phyloP scores from a whole-genome alignment of 2,113 vertebrate genomes.

The Trogon surrucura region DNA sequence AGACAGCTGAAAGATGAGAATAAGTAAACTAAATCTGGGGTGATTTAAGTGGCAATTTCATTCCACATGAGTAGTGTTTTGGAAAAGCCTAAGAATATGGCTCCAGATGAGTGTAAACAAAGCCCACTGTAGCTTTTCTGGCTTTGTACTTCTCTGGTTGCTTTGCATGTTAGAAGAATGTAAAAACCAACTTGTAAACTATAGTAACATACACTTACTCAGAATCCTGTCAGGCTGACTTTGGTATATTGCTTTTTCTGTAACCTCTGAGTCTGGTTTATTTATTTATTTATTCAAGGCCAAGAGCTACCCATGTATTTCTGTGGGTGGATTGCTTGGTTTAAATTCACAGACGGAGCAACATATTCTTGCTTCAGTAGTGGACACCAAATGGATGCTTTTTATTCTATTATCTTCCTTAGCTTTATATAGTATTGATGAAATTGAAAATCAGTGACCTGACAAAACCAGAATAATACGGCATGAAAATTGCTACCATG shows the following conservation, averaged over 20 bases:
- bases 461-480: constrained; percentile 71
- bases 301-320: neutral
- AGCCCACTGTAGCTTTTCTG: neutral
- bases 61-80: neutral
- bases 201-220: neutral
- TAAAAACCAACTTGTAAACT: neutral
- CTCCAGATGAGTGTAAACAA: neutral
- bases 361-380: neutral
- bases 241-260: neutral
- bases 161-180: neutral
- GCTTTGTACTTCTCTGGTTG: neutral
- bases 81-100: neutral
- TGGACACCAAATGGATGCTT: neutral
- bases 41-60: neutral
- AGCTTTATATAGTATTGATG: constrained; percentile 63
- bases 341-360: neutral
- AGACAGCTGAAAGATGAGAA: neutral
- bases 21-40: neutral
- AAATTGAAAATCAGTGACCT: constrained; percentile 74
- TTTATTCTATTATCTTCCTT: constrained; percentile 60
- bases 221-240: neutral
- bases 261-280: neutral
- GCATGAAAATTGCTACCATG: constrained; percentile 68
- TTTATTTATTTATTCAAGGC: neutral
- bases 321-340: neutral